phyloP scores from a whole-genome alignment of 2,888 invertebrate species.

The Eurois occulta region DNA sequence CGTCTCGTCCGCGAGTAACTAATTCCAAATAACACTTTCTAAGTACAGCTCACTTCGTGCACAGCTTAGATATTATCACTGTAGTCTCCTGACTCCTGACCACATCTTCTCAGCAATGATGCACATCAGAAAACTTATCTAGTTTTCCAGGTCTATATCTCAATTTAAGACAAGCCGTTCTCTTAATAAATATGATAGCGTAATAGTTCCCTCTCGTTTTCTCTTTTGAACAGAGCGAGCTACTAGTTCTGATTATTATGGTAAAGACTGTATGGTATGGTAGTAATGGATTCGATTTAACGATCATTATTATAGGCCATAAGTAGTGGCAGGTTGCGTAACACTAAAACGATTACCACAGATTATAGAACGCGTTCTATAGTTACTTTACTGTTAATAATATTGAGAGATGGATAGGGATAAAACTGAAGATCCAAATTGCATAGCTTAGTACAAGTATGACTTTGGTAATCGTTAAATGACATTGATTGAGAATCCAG shows the following conservation, averaged over 20 bases:
- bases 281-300: conserved; percentile 47
- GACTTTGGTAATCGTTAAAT: too few species aligned
- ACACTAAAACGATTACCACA: conserved; percentile 38
- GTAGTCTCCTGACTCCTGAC: background rate
- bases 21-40: background rate
- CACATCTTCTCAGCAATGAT: background rate
- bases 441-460: too few species aligned
- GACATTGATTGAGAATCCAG: too few species aligned
- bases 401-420: conserved; percentile 12
- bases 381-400: conserved; percentile 12
- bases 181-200: background rate
- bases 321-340: conserved; percentile 42
- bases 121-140: background rate
- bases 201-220: conserved; percentile 13
- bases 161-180: background rate
- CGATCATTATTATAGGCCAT: conserved; percentile 54
- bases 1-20: fast-evolving
- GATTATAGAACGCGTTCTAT: conserved; percentile 11
- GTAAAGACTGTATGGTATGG: conserved; percentile 39
- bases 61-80: background rate
- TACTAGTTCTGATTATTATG: conserved; percentile 42
- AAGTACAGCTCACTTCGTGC: too few species aligned
- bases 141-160: background rate
- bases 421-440: background rate
- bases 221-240: conserved; percentile 1